Conservation (phyloP, 1,140 invertebrate genomes). For the Eufriesea mexicana region DNA sequence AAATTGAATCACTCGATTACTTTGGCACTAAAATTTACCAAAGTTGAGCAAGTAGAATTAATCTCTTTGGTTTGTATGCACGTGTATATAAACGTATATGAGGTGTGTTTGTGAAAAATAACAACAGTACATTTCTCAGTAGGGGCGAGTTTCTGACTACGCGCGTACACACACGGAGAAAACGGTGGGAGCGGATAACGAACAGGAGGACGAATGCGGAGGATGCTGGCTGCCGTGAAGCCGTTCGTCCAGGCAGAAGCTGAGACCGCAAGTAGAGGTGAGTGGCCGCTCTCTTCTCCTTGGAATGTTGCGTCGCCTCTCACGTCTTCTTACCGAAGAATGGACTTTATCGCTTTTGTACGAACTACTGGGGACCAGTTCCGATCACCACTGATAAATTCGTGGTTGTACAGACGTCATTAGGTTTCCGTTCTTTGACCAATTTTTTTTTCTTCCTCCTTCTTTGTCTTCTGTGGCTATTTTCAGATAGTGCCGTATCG, state of each 20-base stretch:
- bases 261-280: conserved; percentile 63
- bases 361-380: background rate
- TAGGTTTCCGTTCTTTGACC: background rate
- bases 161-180: conserved; percentile 17
- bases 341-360: conserved; percentile 21
- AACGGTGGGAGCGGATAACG: conserved; percentile 11
- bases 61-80: too few species aligned
- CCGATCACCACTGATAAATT: background rate
- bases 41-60: too few species aligned
- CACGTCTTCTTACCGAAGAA: conserved; percentile 39
- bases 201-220: conserved; percentile 35
- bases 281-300: conserved; percentile 65
- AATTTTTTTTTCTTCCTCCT: background rate
- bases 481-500: too few species aligned
- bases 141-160: conserved; percentile 55
- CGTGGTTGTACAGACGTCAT: background rate
- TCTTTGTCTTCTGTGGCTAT: background rate
- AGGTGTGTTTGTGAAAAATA: background rate
- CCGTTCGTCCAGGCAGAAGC: conserved; percentile 60
- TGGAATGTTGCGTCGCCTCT: conserved; percentile 61
- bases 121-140: conserved; percentile 21
- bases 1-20: too few species aligned
- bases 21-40: too few species aligned
- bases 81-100: too few species aligned
- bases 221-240: conserved; percentile 58